Percentiles rank a stretch among this genome's conserved stretches.
These are phyloP conservation scores for Anser cygnoides DNA, from an alignment of 2,113 vertebrate species.

Conservation along the genomic window DNA sequence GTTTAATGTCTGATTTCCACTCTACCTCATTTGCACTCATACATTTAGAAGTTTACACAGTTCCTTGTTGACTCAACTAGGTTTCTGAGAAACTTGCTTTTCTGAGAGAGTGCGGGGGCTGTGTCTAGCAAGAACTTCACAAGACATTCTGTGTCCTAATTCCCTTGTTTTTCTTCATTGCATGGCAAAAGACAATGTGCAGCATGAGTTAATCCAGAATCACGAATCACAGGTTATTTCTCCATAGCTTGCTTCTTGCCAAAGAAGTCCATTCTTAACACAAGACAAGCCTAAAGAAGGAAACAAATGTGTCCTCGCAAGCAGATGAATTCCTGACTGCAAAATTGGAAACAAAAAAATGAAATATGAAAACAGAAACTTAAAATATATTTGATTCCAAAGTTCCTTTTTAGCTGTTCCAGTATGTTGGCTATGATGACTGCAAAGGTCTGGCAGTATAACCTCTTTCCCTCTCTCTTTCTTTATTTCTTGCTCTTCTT, in stretches of 20 bases:
- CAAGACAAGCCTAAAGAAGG: slow-evolving; percentile 55
- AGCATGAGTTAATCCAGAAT: slow-evolving; percentile 8
- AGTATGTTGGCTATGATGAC: not conserved
- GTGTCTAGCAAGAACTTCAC: not conserved
- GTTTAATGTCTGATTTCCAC: slow-evolving; percentile 53
- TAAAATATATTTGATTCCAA: slow-evolving; percentile 35
- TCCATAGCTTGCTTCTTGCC: not conserved
- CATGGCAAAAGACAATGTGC: not conserved
- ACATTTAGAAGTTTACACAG: slow-evolving; percentile 6
- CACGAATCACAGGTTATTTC: slow-evolving; percentile 16
- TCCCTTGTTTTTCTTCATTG: not conserved
- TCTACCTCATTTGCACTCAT: slow-evolving; percentile 57
- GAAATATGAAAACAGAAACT: slow-evolving; percentile 57
- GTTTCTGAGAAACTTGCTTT: not conserved
- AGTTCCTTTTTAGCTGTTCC: slow-evolving; percentile 47
- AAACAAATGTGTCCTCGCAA: slow-evolving; percentile 49
- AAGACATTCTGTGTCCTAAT: not conserved
- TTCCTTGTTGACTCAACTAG: not conserved
- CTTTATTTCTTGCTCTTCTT: not conserved
- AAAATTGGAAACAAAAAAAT: slow-evolving; percentile 53
- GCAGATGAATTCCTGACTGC: slow-evolving; percentile 31
- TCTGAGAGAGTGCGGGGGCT: not conserved
- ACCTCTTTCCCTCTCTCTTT: not conserved
- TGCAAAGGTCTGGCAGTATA: slow-evolving; percentile 23
- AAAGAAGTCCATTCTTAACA: slow-evolving; percentile 7